Conservation (phyloP, 2,797 vertebrate species). For the Oreortyx pictus region DNA sequence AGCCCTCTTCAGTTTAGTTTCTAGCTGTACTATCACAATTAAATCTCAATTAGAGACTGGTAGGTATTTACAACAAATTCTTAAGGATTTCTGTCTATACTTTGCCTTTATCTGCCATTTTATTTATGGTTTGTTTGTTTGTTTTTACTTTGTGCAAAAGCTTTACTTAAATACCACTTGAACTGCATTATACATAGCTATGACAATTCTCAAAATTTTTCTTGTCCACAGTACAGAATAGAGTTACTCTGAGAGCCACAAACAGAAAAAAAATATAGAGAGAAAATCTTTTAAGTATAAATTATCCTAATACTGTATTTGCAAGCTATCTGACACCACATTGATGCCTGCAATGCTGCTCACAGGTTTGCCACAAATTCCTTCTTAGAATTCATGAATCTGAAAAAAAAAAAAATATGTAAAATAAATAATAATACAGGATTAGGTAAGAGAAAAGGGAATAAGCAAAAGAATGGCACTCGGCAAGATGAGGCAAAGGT, state of each 20-base stretch:
- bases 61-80: neutral
- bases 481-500: neutral
- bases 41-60: neutral
- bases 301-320: neutral
- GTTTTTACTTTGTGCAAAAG: neutral
- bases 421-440: neutral
- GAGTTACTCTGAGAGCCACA: neutral
- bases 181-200: neutral
- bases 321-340: neutral
- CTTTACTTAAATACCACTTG: neutral
- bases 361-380: neutral
- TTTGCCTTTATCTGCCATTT: neutral
- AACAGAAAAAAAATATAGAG: neutral
- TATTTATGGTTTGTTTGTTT: neutral
- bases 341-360: neutral
- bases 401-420: neutral
- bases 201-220: neutral
- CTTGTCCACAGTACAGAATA: neutral
- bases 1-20: neutral
- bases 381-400: neutral
- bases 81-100: neutral
- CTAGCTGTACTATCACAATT: too few relatives aligned
- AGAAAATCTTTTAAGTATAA: neutral
- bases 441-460: neutral
- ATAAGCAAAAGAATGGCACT: fast-evolving